These are phyloP conservation scores for Drosophila mimica DNA, from an alignment of 2,888 invertebrate species.

Conservation along the genomic window DNA sequence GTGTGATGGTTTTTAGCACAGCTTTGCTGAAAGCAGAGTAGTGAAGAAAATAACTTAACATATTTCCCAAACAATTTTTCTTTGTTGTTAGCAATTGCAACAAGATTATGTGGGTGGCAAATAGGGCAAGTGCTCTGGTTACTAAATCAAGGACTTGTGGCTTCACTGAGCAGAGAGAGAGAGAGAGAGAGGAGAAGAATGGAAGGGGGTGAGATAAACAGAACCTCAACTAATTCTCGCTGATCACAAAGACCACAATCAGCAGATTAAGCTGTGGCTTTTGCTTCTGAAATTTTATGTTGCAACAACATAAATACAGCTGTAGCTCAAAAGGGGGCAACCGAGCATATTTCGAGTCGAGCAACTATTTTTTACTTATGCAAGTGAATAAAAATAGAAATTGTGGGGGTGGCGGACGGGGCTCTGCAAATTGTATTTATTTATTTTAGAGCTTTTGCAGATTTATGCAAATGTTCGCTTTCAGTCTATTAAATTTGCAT, in stretches of 20 bases:
- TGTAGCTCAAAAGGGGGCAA: neutral
- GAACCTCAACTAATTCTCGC: neutral
- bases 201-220: neutral
- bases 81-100: neutral
- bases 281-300: neutral
- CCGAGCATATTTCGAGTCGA: neutral
- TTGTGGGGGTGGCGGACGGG: too few relatives aligned
- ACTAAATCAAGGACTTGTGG: neutral
- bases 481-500: conserved; percentile 77
- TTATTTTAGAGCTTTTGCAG: conserved; percentile 44
- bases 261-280: neutral
- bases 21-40: neutral
- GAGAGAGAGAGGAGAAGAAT: neutral
- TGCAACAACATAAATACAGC: neutral
- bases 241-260: neutral
- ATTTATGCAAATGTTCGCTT: conserved; percentile 74
- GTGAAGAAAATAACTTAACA: neutral
- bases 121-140: neutral
- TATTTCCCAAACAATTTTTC: neutral
- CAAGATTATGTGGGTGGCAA: neutral
- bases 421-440: conserved; percentile 35
- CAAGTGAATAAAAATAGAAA: too few relatives aligned
- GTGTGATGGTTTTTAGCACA: neutral
- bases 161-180: neutral
- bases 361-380: neutral